Conservation (phyloP, 2,113 vertebrate species). For the Microtus richardsoni region DNA sequence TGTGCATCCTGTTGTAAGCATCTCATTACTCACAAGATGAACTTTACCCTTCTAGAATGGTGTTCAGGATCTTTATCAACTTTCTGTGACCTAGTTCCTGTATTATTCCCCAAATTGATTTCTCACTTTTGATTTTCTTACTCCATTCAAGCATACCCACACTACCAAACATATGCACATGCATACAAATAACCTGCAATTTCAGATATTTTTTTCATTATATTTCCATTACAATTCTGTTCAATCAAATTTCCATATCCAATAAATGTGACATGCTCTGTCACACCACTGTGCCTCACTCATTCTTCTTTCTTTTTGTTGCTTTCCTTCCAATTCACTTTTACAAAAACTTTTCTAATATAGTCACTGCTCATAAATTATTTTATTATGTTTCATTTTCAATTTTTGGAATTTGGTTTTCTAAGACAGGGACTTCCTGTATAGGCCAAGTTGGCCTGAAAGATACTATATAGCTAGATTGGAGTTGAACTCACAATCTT, state of each 20-base stretch:
- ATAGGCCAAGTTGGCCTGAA: no score
- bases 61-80: background rate
- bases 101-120: background rate
- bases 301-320: background rate
- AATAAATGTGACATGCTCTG: background rate
- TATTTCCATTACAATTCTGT: conserved; percentile 20
- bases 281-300: background rate
- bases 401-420: background rate
- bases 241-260: background rate
- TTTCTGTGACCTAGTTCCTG: background rate
- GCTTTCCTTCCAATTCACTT: background rate
- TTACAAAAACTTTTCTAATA: conserved; percentile 29
- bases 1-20: background rate
- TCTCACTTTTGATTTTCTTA: conserved; percentile 31
- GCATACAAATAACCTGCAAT: background rate
- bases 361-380: background rate
- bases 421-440: background rate
- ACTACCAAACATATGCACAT: background rate
- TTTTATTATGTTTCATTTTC: background rate
- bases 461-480: background rate
- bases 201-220: no score
- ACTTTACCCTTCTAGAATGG: background rate
- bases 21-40: background rate
- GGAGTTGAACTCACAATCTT: background rate
- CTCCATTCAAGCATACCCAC: background rate